Evolutionary conservation across 2,113 vertebrate species (phyloP).

Genomic region (Hyaena hyaena): DNA sequence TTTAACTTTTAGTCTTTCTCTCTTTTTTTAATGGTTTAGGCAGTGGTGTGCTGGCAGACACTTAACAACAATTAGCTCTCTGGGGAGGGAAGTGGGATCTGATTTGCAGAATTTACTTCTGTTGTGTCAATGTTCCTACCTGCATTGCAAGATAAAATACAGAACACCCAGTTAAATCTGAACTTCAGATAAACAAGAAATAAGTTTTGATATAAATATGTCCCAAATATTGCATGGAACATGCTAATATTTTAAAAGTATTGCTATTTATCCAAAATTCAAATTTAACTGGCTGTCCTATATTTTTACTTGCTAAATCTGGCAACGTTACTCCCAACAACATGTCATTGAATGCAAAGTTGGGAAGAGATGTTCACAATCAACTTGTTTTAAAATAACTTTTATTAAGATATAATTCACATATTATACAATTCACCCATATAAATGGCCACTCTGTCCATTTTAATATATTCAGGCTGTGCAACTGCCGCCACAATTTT

Average conservation of each 20-base stretch:
- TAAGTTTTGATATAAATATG: background rate
- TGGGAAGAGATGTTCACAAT: background rate
- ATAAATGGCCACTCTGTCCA: background rate
- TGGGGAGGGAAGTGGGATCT: background rate
- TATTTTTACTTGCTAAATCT: constrained; percentile 25
- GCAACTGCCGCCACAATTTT: background rate
- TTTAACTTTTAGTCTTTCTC: background rate
- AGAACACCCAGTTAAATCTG: background rate
- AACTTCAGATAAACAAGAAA: background rate
- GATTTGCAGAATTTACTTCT: background rate
- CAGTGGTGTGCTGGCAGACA: background rate
- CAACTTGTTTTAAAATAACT: background rate
- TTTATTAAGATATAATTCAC: background rate
- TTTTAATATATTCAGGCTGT: background rate
- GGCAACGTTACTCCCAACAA: background rate
- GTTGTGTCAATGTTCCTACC: background rate
- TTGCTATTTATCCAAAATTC: background rate
- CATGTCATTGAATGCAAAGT: background rate
- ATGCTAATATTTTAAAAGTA: background rate
- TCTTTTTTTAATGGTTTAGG: background rate
- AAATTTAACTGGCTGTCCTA: background rate
- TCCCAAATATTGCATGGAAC: background rate
- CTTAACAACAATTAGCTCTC: background rate
- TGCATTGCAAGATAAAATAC: background rate
- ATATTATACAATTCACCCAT: background rate